Base-by-base conservation (phyloP, 2,888 invertebrate species). In the Diadegma fenestrale region DNA sequence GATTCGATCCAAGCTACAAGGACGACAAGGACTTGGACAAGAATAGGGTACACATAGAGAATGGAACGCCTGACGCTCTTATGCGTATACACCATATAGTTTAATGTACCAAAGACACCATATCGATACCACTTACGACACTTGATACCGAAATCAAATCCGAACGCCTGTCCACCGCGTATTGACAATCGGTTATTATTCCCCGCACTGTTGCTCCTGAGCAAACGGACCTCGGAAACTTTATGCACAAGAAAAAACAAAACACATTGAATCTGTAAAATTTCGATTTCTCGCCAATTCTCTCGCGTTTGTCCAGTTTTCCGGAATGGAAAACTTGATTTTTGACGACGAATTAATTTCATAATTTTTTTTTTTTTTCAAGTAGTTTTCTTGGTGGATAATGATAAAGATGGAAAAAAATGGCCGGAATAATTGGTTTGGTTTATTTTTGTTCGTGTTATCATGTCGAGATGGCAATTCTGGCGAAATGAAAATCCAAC, bases 111-210 rank as follows among this genome's bases (percentile, higher is more conserved):
- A 17, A 64, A 76, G 64, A 64, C 48, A 64, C 77, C 43, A 68
- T 78, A 78, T 66, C 77, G 54, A 33, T 41, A 51, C 69, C 64
- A 63, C 43, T 48, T 69, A 68, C 54, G 81, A 72, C 72, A 72
- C 66, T 66, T 58, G 80, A 80, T 84, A 72, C 80, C 63, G 58
- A 51, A 72, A 80, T 77, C 58, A 72, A 77, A 80, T 84, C 30
- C 72, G 58, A 80, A 77, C 76, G 66, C 54, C 37, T 58, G 30
- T 12, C 33, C 14, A 19, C 19, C 76, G 37, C 8, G 66, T 54
- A 64, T 63, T 41, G 26, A 17, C 73, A 73, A 73, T 26, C 61
- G 58, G 17, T 58, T 26, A 14, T 58, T 14, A 58, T 3, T 54
- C 22, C 12, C 54, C 54, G 22, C 22, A 12, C 12, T 58, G 22